Base-by-base conservation (phyloP, 2,888 invertebrate species). In the Cantharis rustica region DNA sequence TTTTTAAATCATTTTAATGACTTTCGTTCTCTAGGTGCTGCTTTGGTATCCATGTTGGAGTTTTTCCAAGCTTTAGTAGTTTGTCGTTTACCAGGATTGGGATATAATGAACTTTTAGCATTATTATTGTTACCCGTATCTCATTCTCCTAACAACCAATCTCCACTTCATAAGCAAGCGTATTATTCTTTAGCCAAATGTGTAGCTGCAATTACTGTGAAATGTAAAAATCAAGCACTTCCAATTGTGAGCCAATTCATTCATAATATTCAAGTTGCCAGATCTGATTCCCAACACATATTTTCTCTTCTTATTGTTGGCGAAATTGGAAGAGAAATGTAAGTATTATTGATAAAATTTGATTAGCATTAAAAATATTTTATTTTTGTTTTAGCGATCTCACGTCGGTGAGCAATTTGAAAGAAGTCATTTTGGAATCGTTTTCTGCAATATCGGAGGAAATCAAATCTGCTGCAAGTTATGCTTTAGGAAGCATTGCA, bases 171-270 rank as follows among this genome's bases (percentile, higher is more conserved):
- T 81, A 91, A 91, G 79, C 91, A 94, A 89, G 98, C 98, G 16
- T 98, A 96, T 89, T 96, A 98, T 88, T 98, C 98, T 20, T 91
- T 99, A 84, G 98, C 99, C 7, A 98, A 98, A 88, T 98, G 98
- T 88, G 96, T 98, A 72, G 98, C 98, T 7, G 96, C 97, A 0
- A 92, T 99, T 73, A 97, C 97, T 13, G 93, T 96, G 72, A 93
- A 94, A 69, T 94, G 95, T 85, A 92, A 92, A 4, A 89, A 91
- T 61, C 94, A 95, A 85, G 94, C 95, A 1, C 88, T 93, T 17
- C 90, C 91, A 15, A 90, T 93, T 66, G 93, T 94, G 16, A 91
- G 91, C 64, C 90, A 92, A 83, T 91, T 93, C 81, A 91, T 95
- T 80, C 91, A 91, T 78, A 95, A 96, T 86, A 92, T 95, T 15